A percentile compares a stretch with the other conserved stretches of the same genome.
Evolutionary conservation across 1,140 invertebrate species (phyloP).

Genomic region (Zaprionus lachaisei): DNA sequence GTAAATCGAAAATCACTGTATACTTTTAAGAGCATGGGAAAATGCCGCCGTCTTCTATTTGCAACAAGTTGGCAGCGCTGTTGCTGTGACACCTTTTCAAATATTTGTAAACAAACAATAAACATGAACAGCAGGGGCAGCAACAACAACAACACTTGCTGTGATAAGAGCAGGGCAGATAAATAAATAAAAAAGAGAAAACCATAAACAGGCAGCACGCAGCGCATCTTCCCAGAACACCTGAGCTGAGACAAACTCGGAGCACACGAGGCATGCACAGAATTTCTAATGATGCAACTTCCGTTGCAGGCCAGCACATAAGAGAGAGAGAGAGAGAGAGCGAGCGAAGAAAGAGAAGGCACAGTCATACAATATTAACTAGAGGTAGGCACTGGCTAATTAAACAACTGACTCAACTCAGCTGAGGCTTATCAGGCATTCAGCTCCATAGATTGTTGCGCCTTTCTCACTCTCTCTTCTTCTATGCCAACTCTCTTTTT

Average conservation of each 20-base stretch:
- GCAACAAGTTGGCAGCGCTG: conserved; percentile 29
- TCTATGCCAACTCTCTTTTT: conserved; percentile 7
- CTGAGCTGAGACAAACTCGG: conserved; percentile 16
- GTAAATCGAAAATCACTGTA: conserved; percentile 1
- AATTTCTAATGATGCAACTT: conserved; percentile 75
- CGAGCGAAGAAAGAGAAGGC: neutral
- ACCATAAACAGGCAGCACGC: neutral
- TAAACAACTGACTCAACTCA: conserved; percentile 37
- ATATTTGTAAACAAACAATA: conserved; percentile 37
- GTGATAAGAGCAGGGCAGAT: conserved; percentile 12
- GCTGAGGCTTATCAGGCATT: conserved; percentile 56
- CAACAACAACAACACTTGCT: conserved; percentile 27
- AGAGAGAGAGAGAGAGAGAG: neutral
- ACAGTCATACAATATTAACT: conserved; percentile 10
- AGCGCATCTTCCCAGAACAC: conserved; percentile 30
- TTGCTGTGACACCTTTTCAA: conserved; percentile 17
- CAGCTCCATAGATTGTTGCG: conserved; percentile 7
- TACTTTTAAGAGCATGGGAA: conserved; percentile 16
- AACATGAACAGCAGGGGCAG: conserved; percentile 20
- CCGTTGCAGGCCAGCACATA: conserved; percentile 39
- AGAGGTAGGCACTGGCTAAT: conserved; percentile 33
- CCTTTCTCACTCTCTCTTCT: neutral
- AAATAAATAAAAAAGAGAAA: conserved; percentile 24
- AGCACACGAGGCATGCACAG: conserved; percentile 49
- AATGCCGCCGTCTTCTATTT: neutral